Evolutionary conservation across 2,888 invertebrate species (phyloP), one percentile per base, ranked within the genome.

Genomic region (Dryomyza anilis): DNA sequence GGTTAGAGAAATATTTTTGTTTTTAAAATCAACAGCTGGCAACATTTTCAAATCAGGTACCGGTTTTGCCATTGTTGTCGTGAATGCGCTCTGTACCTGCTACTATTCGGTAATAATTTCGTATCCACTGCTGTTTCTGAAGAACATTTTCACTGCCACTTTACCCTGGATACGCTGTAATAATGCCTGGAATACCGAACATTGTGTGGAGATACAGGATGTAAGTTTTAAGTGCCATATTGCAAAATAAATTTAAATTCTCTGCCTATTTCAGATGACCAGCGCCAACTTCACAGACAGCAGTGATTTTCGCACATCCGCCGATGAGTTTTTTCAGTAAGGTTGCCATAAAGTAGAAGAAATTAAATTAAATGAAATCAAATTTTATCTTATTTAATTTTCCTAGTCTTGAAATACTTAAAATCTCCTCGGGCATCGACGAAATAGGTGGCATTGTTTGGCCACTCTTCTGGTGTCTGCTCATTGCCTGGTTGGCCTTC

Each of bases 91-190:
- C 83, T 89, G 92, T 63, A 90, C 91, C 62, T 88, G 88, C 69
- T 96, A 94, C 83, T 96, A 94, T 83, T 91, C 94, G 64, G 89
- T 94, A 1, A 89, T 96, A 50, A 88, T 95, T 78, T 87, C 94
- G 0, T 95, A 95, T 86, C 94, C 95, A 0, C 78, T 95, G 50
- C 87, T 92, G 71, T 96, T 94, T 84, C 85, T 95, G 36, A 71
- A 70, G 12, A 89, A 90, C 80, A 90, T 91, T 16, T 87, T 92
- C 70, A 85, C 83, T 62, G 80, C 84, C 25, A 86, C 86, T 53
- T 83, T 95, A 52, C 93, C 94, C 8, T 95, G 94, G 94, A 85
- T 89, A 55, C 85, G 86, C 69, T 95, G 95, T 77, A 84, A 86
- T 71, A 91, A 94, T 84, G 78, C 87, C 43, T 96, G 95, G 95